Percentiles rank a stretch among this genome's conserved stretches.
phyloP scores from a whole-genome alignment of 35 echinoderm and acorn worm species.

The Lytechinus pictus region DNA sequence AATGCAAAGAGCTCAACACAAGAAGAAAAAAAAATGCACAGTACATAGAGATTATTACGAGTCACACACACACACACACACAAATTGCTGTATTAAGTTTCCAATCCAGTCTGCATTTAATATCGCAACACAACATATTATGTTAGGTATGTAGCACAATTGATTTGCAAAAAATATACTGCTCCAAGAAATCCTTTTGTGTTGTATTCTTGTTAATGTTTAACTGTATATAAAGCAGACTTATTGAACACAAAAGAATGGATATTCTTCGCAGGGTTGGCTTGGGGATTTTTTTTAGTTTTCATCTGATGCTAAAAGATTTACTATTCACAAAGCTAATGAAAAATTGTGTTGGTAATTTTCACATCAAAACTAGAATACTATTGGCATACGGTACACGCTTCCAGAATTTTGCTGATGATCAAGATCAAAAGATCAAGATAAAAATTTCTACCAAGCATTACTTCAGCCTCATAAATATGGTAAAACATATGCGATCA shows the following conservation, averaged over 20 bases:
- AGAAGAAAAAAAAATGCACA: background rate
- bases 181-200: background rate
- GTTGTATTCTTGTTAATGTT: background rate
- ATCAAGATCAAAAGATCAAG: background rate
- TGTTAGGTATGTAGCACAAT: background rate
- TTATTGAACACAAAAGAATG: background rate
- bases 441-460: background rate
- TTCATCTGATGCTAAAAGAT: background rate
- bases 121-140: background rate
- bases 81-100: conserved; percentile 1
- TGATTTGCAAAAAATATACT: background rate
- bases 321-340: background rate
- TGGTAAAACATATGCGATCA: background rate
- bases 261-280: background rate
- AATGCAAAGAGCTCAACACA: background rate
- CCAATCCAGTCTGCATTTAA: background rate
- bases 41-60: background rate
- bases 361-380: background rate
- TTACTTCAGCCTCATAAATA: background rate
- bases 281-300: background rate
- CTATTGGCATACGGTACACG: background rate
- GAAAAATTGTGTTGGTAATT: background rate
- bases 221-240: background rate
- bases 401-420: background rate
- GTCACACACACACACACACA: conserved; percentile 9